These are phyloP conservation scores for Lymantria monacha DNA, from an alignment of 2,888 invertebrate genomes.

Conservation along the genomic window DNA sequence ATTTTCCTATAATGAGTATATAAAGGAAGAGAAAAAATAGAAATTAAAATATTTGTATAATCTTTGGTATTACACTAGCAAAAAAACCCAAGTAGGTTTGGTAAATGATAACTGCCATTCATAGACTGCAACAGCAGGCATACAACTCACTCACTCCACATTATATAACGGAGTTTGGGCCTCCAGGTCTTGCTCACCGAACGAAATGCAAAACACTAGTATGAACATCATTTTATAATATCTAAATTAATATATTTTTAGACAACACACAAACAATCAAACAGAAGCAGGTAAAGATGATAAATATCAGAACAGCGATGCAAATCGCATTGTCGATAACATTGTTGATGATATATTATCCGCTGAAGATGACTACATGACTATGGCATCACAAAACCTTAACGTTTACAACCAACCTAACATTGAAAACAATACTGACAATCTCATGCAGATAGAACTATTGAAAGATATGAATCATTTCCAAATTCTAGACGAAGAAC, in stretches of 20 bases:
- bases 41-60: too few relatives aligned
- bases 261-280: constrained; percentile 48
- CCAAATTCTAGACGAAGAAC: constrained; percentile 68
- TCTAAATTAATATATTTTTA: constrained; percentile 18
- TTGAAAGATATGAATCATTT: constrained; percentile 71
- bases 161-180: too few relatives aligned
- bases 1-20: too few relatives aligned
- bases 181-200: too few relatives aligned
- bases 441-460: constrained; percentile 69
- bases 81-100: too few relatives aligned
- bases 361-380: constrained; percentile 71
- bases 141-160: too few relatives aligned
- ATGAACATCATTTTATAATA: too few relatives aligned
- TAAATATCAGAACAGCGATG: constrained; percentile 31
- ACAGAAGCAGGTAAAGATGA: constrained; percentile 41
- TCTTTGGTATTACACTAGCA: too few relatives aligned
- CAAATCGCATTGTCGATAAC: constrained; percentile 60
- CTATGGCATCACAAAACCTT: constrained; percentile 56
- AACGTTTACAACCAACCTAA: constrained; percentile 44
- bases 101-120: too few relatives aligned
- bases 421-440: constrained; percentile 47
- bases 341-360: constrained; percentile 74
- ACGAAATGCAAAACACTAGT: too few relatives aligned
- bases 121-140: too few relatives aligned
- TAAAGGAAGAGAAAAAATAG: too few relatives aligned